Evolutionary conservation across 2,888 invertebrate genomes (phyloP).

Genomic region (Drosophila testacea): DNA sequence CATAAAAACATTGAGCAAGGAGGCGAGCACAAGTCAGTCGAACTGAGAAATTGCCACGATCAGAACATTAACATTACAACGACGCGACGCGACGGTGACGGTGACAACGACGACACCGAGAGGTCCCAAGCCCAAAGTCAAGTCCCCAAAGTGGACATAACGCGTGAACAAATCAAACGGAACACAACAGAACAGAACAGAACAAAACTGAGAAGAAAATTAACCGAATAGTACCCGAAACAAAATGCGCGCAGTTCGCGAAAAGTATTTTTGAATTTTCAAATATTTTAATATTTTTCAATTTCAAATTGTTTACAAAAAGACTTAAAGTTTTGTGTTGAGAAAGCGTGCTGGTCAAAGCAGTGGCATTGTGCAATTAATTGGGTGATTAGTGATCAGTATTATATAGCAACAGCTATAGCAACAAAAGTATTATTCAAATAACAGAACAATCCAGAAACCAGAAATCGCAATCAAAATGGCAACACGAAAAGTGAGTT

Average conservation of each 20-base stretch:
- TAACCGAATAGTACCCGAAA: slow-evolving; percentile 4
- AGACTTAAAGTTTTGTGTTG: slow-evolving; percentile 23
- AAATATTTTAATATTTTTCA: slow-evolving; percentile 37
- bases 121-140: slow-evolving; percentile 38
- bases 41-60: slow-evolving; percentile 81
- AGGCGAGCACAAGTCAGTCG: slow-evolving; percentile 80
- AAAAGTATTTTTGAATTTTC: slow-evolving; percentile 47
- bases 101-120: slow-evolving; percentile 17
- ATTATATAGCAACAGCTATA: slow-evolving; percentile 41
- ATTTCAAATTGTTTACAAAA: slow-evolving; percentile 44
- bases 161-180: slow-evolving; percentile 46
- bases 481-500: slow-evolving; percentile 81
- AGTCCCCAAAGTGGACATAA: slow-evolving; percentile 51
- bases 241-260: slow-evolving; percentile 34
- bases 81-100: slow-evolving; percentile 28
- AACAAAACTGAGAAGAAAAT: not conserved
- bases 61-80: slow-evolving; percentile 61
- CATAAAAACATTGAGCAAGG: slow-evolving; percentile 82
- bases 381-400: slow-evolving; percentile 65
- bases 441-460: not conserved
- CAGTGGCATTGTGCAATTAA: slow-evolving; percentile 56
- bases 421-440: slow-evolving; percentile 38
- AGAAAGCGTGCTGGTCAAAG: slow-evolving; percentile 36
- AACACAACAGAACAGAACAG: slow-evolving; percentile 21
- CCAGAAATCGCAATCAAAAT: slow-evolving; percentile 49